phyloP scores from a whole-genome alignment of 1,140 invertebrate genomes.

The Marisa cornuarietis region DNA sequence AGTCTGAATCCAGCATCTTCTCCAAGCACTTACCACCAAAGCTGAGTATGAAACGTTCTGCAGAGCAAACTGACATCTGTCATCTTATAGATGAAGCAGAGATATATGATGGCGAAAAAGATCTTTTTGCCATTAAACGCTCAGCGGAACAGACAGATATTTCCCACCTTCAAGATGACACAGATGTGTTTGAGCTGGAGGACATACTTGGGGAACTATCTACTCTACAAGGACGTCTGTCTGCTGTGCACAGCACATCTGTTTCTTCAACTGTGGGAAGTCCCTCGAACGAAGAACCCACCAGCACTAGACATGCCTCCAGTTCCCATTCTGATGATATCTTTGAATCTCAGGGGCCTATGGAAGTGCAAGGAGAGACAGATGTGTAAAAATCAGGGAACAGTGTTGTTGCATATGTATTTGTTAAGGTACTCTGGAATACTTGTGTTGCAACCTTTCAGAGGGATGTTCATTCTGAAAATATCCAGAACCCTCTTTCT shows the following conservation, averaged over 20 bases:
- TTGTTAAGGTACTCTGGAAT: too few relatives aligned
- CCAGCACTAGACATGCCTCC: conserved; percentile 29
- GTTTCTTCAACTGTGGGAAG: conserved; percentile 18
- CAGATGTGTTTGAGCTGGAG: conserved; percentile 37
- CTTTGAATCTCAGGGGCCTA: conserved; percentile 30
- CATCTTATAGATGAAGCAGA: conserved; percentile 43
- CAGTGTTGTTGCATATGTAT: too few relatives aligned
- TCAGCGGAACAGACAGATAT: conserved; percentile 47
- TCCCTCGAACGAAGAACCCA: conserved; percentile 16
- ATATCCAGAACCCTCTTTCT: too few relatives aligned
- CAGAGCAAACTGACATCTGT: conserved; percentile 25
- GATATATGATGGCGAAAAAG: conserved; percentile 24
- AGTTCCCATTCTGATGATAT: conserved; percentile 36
- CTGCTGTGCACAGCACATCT: conserved; percentile 14
- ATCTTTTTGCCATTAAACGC: conserved; percentile 37
- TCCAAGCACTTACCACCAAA: conserved; percentile 14
- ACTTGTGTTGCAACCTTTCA: too few relatives aligned
- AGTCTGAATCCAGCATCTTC: conserved; percentile 18
- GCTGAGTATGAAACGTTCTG: conserved; percentile 20
- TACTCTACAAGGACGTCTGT: not conserved
- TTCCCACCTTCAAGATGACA: conserved; percentile 39
- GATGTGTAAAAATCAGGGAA: conserved; percentile 20
- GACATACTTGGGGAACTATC: conserved; percentile 27
- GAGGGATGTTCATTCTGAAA: too few relatives aligned
- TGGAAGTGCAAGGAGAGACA: conserved; percentile 28